These are phyloP conservation scores for Apis laboriosa DNA, from an alignment of 1,140 invertebrate species.

Conservation along the genomic window DNA sequence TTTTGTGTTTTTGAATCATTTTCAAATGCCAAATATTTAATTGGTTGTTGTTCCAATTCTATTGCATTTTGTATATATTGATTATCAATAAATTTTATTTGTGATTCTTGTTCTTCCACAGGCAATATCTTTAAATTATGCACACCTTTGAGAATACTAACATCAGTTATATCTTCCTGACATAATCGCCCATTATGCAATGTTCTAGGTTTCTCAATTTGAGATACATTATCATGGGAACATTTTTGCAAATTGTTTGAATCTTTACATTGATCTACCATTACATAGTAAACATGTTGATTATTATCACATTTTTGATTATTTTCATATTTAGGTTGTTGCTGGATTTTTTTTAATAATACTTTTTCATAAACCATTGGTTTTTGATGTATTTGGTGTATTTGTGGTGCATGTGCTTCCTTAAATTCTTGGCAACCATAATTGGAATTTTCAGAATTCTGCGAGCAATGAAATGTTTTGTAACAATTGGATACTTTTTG, in stretches of 20 bases:
- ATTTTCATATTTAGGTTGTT: not conserved
- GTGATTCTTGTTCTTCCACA: not conserved
- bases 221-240: not conserved
- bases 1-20: not conserved
- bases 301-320: not conserved
- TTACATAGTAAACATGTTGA: slow-evolving; percentile 9
- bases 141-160: slow-evolving; percentile 17
- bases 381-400: slow-evolving; percentile 2
- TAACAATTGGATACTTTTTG: not conserved
- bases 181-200: not conserved
- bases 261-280: slow-evolving; percentile 6
- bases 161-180: not conserved
- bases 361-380: not conserved
- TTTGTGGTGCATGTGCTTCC: not conserved
- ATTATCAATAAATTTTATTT: not conserved
- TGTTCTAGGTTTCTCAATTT: not conserved
- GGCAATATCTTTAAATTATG: slow-evolving; percentile 30
- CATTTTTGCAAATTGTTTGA: not conserved
- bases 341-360: not conserved
- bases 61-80: not conserved
- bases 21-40: slow-evolving; percentile 30
- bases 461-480: not conserved
- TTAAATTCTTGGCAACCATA: not conserved
- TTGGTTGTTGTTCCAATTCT: slow-evolving; percentile 4
- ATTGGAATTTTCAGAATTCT: not conserved